Evolutionary conservation across 2,888 invertebrate species (phyloP).

Genomic region (Phyllotreta striolata): DNA sequence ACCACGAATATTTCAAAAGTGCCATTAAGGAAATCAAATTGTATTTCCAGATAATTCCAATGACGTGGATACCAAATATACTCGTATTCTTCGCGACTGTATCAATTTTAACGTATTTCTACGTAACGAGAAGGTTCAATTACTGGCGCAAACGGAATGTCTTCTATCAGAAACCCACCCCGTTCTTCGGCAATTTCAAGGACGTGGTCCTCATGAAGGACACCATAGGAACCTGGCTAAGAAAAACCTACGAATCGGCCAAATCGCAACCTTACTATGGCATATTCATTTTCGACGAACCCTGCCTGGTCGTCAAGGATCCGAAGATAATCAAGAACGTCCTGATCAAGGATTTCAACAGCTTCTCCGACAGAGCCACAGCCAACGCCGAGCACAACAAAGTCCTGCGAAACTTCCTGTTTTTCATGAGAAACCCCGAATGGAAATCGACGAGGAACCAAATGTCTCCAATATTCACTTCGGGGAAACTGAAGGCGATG

Average conservation of each 20-base stretch:
- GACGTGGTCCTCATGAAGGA: constrained; percentile 37
- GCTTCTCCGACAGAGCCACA: constrained; percentile 58
- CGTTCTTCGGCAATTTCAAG: constrained; percentile 47
- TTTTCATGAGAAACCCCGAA: constrained; percentile 61
- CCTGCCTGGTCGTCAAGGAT: constrained; percentile 61
- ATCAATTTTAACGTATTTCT: constrained; percentile 40
- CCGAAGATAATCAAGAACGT: constrained; percentile 62
- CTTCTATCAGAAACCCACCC: constrained; percentile 42
- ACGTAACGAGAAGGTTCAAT: constrained; percentile 45
- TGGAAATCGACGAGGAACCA: constrained; percentile 66
- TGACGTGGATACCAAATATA: constrained; percentile 30
- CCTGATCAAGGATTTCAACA: constrained; percentile 62
- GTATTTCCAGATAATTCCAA: constrained; percentile 29
- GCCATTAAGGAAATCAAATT: constrained; percentile 7
- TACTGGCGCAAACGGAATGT: constrained; percentile 49
- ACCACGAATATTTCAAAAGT: too few species aligned
- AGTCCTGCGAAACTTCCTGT: constrained; percentile 58
- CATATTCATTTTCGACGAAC: constrained; percentile 57
- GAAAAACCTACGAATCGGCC: constrained; percentile 24
- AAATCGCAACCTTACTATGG: constrained; percentile 38
- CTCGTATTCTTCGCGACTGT: neutral
- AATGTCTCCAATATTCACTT: constrained; percentile 65
- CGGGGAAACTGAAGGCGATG: constrained; percentile 66
- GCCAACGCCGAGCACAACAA: constrained; percentile 59
- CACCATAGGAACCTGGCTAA: constrained; percentile 38